Conservation (phyloP, 2,113 vertebrate species). For the Eleginops maclovinus region DNA sequence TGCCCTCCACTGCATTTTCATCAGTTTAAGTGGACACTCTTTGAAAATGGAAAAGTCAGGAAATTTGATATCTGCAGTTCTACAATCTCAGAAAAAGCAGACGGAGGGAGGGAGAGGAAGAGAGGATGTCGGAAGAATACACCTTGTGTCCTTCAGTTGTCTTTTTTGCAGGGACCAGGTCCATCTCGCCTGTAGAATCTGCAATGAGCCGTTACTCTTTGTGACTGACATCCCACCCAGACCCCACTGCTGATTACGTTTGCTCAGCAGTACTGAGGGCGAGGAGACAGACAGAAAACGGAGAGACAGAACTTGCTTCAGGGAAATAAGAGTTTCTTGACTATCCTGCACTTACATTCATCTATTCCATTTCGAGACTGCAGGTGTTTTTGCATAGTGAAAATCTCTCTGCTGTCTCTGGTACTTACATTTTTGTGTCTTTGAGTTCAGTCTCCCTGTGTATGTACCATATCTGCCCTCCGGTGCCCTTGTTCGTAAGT, state of each 20-base stretch:
- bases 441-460: conserved; percentile 24
- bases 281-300: conserved; percentile 30
- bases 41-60: conserved; percentile 62
- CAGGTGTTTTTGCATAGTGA: conserved; percentile 1
- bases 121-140: conserved; percentile 14
- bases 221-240: conserved; percentile 62
- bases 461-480: conserved; percentile 24
- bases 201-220: conserved; percentile 75
- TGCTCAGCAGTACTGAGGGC: conserved; percentile 50
- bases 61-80: conserved; percentile 57
- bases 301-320: conserved; percentile 17
- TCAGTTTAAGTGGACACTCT: conserved; percentile 68
- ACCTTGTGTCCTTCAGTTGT: conserved; percentile 67
- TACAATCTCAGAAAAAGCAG: conserved; percentile 52
- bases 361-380: conserved; percentile 21
- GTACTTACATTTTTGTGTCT: conserved; percentile 18
- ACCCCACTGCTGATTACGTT: conserved; percentile 73
- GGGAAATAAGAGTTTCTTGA: conserved; percentile 23
- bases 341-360: conserved; percentile 36
- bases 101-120: not conserved
- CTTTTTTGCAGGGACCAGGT: conserved; percentile 44
- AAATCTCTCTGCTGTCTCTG: conserved; percentile 8
- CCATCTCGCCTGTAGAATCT: conserved; percentile 72
- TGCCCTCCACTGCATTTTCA: conserved; percentile 52
- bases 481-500: conserved; percentile 54